Evolutionary conservation across 2,888 invertebrate genomes (phyloP).

Genomic region (Cephus rjabovi): DNA sequence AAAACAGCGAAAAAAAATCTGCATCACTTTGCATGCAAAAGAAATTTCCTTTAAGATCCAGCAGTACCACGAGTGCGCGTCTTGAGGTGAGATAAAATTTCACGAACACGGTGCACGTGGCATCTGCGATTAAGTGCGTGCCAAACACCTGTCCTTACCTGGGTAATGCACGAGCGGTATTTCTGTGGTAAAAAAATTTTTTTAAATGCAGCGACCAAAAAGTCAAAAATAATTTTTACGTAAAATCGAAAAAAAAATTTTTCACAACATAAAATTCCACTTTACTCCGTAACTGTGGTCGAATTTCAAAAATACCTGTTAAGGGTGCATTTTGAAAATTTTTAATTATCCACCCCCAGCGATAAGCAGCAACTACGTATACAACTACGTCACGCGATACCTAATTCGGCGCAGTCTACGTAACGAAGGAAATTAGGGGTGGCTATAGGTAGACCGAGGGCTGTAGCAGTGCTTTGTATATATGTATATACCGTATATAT

Average conservation of each 20-base stretch:
- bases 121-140: slow-evolving; percentile 22
- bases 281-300: too few species aligned
- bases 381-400: neutral
- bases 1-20: neutral
- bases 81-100: slow-evolving; percentile 12
- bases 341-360: neutral
- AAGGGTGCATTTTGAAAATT: neutral
- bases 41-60: neutral
- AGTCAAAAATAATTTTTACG: neutral
- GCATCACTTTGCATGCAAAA: neutral
- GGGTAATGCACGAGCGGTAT: neutral
- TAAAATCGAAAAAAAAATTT: too few species aligned
- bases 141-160: slow-evolving; percentile 12
- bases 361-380: neutral
- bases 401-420: neutral
- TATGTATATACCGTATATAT: neutral
- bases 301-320: neutral
- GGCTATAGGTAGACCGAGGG: neutral
- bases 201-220: neutral
- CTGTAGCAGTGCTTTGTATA: neutral
- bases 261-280: too few species aligned
- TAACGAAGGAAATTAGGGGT: neutral
- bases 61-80: neutral
- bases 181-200: neutral
- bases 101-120: slow-evolving; percentile 11